These are phyloP conservation scores for Aethina tumida DNA, from an alignment of 1,140 invertebrate genomes.

Conservation along the genomic window DNA sequence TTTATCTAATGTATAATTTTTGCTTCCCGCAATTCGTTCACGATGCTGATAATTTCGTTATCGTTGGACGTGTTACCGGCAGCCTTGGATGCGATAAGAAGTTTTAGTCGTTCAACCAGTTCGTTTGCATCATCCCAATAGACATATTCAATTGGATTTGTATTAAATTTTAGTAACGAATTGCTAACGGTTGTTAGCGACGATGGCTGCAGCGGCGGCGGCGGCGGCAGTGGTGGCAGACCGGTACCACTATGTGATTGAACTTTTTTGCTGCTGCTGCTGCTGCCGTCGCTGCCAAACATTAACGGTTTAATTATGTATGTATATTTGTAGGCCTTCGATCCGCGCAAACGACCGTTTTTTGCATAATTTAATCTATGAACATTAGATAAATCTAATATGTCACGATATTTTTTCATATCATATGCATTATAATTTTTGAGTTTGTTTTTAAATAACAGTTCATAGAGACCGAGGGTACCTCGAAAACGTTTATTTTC, in stretches of 20 bases:
- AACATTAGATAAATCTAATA: constrained; percentile 20
- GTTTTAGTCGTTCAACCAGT: constrained; percentile 28
- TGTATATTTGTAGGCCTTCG: constrained; percentile 12
- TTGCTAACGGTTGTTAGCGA: not conserved
- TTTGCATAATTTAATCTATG: constrained; percentile 16
- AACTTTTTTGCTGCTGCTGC: constrained; percentile 6
- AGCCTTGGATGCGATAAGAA: constrained; percentile 28
- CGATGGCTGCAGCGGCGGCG: not conserved
- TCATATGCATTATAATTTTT: constrained; percentile 14
- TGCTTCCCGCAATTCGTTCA: constrained; percentile 27
- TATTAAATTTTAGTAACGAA: constrained; percentile 7
- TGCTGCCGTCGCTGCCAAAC: constrained; percentile 6
- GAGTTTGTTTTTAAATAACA: constrained; percentile 21
- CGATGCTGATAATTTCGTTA: constrained; percentile 36
- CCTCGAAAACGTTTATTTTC: no score
- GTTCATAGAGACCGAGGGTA: constrained; percentile 19
- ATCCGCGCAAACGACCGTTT: constrained; percentile 16
- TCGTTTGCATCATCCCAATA: constrained; percentile 37
- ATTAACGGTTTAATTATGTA: constrained; percentile 18
- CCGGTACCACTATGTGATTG: constrained; percentile 1
- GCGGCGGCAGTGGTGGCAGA: constrained; percentile 5
- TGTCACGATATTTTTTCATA: constrained; percentile 21
- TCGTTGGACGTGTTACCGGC: constrained; percentile 30
- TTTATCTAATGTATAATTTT: constrained; percentile 17
- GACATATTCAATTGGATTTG: constrained; percentile 23